Evolutionary conservation across 2,888 invertebrate species (phyloP), one percentile per base, ranked within the genome.

Genomic region (Phaonia tiefii): DNA sequence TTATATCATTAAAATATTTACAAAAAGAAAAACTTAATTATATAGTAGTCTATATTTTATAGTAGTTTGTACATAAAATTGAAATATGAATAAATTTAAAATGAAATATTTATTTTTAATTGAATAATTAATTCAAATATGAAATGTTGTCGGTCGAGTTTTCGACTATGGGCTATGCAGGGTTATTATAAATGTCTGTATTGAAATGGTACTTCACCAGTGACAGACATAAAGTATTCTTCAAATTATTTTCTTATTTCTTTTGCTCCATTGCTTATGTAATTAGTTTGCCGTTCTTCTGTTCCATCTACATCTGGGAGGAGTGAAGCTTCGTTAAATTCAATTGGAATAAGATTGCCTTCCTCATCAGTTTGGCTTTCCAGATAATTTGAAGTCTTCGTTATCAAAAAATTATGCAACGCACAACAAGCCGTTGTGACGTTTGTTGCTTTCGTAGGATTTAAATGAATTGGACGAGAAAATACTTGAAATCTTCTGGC

Each of bases 331-430:
- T 69, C 20, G 10, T 13, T 22, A 10, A 37, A 39, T 10, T 15
- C 1, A 3, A 37, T 22, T 2, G 39, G 39, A 63, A 42, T 20
- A 17, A 63, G 5, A 39, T 13, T 15, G 13, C 63, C 63, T 4
- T 63, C n/a, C 3, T 67, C 69, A 60, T 69, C 49, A 60, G 49
- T 60, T 0, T 15, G 63, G 56, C 74, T 70, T 7, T 15, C 54
- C 1, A 65, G 46, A 20, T 0, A 4, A 42, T 4, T 37, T 44
- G 46, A 60, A 25, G 74, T 75, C 58, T 67, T 75, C 3, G 39
- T 60, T 46, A 75, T 2, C n/a, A 70, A 70, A 76, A 76, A 70
- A 31, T n/a, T n/a, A n/a, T n/a, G n/a, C n/a, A n/a, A n/a, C n/a
- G n/a, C n/a, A n/a, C n/a, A n/a, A n/a, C n/a, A n/a, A n/a, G n/a